phyloP scores from a whole-genome alignment of 2,888 invertebrate genomes.

The Automeris io region DNA sequence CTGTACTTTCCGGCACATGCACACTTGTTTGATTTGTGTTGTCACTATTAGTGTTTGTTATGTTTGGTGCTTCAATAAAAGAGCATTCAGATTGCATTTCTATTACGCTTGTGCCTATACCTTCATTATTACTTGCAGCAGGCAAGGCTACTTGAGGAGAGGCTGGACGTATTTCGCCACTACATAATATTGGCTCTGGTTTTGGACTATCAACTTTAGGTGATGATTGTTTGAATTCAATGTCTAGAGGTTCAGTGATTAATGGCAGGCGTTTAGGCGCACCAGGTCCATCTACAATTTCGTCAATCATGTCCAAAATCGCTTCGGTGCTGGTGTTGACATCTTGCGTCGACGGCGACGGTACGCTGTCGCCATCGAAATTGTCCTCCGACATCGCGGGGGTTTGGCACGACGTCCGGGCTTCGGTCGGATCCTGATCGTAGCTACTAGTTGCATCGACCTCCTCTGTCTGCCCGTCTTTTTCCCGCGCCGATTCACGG shows the following conservation, averaged over 20 bases:
- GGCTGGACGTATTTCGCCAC: conserved; percentile 5
- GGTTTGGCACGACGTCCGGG: conserved; percentile 47
- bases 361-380: conserved; percentile 66
- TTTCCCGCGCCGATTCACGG: conserved; percentile 76
- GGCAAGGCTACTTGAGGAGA: conserved; percentile 19
- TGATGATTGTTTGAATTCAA: conserved; percentile 16
- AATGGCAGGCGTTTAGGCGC: conserved; percentile 55
- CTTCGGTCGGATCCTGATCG: conserved; percentile 49
- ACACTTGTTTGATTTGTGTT: conserved; percentile 10
- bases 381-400: conserved; percentile 65
- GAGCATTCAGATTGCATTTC: not conserved
- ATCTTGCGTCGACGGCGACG: conserved; percentile 65
- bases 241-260: conserved; percentile 16
- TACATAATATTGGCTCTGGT: conserved; percentile 4
- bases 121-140: conserved; percentile 28
- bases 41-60: conserved; percentile 3
- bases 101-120: not conserved
- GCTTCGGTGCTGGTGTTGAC: conserved; percentile 72
- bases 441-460: conserved; percentile 58
- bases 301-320: conserved; percentile 73
- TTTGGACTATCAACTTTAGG: conserved; percentile 6
- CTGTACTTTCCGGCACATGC: conserved; percentile 11
- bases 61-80: not conserved
- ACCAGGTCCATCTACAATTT: conserved; percentile 67
- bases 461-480: conserved; percentile 59